Conservation (phyloP, 2,888 invertebrate species). For the Idaea biselata region DNA sequence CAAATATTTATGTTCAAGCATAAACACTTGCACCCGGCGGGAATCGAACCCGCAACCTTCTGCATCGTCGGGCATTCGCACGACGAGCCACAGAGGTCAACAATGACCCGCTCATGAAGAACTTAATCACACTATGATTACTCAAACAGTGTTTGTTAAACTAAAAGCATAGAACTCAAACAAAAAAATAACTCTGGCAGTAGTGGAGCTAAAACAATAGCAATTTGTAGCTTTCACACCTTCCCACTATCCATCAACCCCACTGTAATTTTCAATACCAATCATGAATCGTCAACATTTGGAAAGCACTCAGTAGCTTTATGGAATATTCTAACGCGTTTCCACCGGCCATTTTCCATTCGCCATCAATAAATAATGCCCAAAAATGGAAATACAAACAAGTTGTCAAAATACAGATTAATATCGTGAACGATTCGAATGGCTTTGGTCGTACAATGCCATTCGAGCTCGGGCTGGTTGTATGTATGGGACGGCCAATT, state of each 20-base stretch:
- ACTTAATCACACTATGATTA: not conserved
- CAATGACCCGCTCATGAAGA: not conserved
- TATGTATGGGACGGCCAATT: constrained; percentile 25
- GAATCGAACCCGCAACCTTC: no score
- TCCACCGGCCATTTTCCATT: not conserved
- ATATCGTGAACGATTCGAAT: constrained; percentile 26
- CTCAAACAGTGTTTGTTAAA: not conserved
- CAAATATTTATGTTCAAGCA: no score
- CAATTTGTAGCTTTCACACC: not conserved
- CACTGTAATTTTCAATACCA: not conserved
- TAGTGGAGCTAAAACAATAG: not conserved
- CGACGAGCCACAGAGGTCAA: no score
- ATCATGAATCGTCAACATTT: constrained; percentile 1
- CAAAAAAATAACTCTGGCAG: not conserved
- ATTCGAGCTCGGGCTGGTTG: constrained; percentile 15
- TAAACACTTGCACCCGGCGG: no score
- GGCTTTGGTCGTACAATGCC: constrained; percentile 23
- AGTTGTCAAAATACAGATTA: constrained; percentile 30
- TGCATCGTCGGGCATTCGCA: no score
- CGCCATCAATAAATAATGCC: constrained; percentile 23
- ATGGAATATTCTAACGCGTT: not conserved
- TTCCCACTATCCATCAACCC: not conserved
- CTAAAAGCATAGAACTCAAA: not conserved
- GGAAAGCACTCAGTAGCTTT: not conserved
- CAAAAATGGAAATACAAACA: constrained; percentile 28